phyloP scores from a whole-genome alignment of 2,797 vertebrate species.

The Hapalemur alaotrensis region DNA sequence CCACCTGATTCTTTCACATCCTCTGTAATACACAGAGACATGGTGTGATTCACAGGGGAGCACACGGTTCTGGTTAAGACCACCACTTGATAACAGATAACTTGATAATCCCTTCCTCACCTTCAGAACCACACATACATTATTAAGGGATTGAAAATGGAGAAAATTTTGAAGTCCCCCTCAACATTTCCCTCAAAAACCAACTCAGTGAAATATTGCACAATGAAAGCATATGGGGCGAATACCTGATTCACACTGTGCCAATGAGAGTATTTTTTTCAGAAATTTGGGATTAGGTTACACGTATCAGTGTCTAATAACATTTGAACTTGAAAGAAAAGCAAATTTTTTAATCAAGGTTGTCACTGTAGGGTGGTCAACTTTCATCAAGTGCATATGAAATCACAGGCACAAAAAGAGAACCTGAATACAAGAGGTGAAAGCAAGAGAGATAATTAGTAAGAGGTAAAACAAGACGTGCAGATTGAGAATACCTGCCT shows the following conservation, averaged over 20 bases:
- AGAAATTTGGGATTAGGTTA: neutral
- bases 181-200: neutral
- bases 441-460: neutral
- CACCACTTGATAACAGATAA: neutral
- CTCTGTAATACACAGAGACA: neutral
- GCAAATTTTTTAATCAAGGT: neutral
- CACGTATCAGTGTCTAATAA: neutral
- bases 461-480: neutral
- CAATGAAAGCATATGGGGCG: neutral
- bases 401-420: neutral
- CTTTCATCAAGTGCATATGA: neutral
- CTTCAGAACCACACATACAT: neutral
- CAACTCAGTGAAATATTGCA: neutral
- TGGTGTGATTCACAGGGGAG: neutral
- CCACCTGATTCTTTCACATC: neutral
- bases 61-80: neutral
- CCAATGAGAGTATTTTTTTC: neutral
- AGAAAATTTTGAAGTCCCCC: neutral
- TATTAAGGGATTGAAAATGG: neutral
- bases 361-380: neutral
- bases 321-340: neutral
- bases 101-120: neutral
- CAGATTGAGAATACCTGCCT: neutral
- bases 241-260: neutral
- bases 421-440: neutral